Conservation (phyloP, 2,113 vertebrate species). For the Neodon shergylaensis region DNA sequence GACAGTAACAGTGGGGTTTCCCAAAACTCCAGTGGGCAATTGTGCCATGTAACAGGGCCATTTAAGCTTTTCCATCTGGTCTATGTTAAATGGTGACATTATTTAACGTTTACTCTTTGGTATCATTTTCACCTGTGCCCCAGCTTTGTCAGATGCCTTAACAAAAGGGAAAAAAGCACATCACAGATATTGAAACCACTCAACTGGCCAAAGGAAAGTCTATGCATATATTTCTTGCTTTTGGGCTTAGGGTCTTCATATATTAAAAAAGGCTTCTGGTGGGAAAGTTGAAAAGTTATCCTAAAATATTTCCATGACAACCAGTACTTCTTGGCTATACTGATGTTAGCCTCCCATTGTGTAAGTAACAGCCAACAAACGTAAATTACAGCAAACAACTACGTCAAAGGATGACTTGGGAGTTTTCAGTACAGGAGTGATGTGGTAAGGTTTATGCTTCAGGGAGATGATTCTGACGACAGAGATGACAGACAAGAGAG, state of each 20-base stretch:
- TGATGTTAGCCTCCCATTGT: not conserved
- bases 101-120: not conserved
- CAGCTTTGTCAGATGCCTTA: not conserved
- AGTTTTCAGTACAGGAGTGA: not conserved
- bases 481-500: not conserved
- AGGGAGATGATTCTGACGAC: not conserved
- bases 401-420: not conserved
- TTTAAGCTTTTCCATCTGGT: not conserved
- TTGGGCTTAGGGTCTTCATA: not conserved
- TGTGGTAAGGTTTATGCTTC: not conserved
- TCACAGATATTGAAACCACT: not conserved
- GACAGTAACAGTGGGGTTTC: not conserved
- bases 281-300: slow-evolving; percentile 1
- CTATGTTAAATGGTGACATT: not conserved
- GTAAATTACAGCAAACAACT: not conserved
- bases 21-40: not conserved
- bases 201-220: not conserved
- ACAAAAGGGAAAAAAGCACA: not conserved
- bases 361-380: not conserved
- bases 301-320: not conserved
- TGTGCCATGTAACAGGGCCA: not conserved
- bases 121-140: not conserved
- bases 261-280: not conserved
- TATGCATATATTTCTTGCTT: not conserved
- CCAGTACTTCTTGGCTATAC: not conserved